These are phyloP conservation scores for Cottoperca gobio DNA, from an alignment of 2,797 vertebrate species.

Conservation along the genomic window DNA sequence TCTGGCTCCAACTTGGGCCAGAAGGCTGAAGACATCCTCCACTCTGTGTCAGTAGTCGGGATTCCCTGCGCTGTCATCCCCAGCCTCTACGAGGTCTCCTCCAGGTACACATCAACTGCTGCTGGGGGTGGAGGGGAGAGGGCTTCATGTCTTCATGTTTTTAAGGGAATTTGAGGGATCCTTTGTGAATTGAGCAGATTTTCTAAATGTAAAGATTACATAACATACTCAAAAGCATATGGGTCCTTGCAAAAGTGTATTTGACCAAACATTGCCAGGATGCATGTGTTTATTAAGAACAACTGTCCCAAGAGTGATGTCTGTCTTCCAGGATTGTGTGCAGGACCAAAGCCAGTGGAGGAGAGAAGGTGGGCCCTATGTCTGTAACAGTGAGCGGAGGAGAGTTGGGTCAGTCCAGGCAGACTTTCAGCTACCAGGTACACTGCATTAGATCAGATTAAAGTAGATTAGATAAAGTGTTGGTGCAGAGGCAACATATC, in stretches of 20 bases:
- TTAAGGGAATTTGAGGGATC: background rate
- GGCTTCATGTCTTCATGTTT: background rate
- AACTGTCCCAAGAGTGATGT: background rate
- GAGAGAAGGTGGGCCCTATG: constrained; percentile 84
- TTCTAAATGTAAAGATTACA: background rate
- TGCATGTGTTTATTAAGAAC: too few relatives aligned
- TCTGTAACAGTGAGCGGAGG: constrained; percentile 91
- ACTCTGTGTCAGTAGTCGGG: constrained; percentile 91
- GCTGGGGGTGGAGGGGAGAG: background rate
- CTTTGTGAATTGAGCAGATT: background rate
- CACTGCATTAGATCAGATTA: background rate
- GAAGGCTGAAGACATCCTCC: constrained; percentile 91
- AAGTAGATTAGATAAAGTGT: background rate
- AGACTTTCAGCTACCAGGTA: constrained; percentile 94
- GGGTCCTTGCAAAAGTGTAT: background rate
- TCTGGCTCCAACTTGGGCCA: constrained; percentile 97
- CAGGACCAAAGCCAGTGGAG: constrained; percentile 83
- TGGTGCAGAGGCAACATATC: background rate
- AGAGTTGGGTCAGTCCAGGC: constrained; percentile 87
- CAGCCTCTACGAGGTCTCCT: constrained; percentile 93
- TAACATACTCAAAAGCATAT: background rate
- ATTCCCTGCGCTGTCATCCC: constrained; percentile 89
- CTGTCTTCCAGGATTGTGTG: constrained; percentile 90
- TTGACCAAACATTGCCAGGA: background rate
- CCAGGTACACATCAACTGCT: constrained; percentile 85